Base-by-base conservation (phyloP, 2,888 invertebrate genomes). In the Tenodera sinensis region DNA sequence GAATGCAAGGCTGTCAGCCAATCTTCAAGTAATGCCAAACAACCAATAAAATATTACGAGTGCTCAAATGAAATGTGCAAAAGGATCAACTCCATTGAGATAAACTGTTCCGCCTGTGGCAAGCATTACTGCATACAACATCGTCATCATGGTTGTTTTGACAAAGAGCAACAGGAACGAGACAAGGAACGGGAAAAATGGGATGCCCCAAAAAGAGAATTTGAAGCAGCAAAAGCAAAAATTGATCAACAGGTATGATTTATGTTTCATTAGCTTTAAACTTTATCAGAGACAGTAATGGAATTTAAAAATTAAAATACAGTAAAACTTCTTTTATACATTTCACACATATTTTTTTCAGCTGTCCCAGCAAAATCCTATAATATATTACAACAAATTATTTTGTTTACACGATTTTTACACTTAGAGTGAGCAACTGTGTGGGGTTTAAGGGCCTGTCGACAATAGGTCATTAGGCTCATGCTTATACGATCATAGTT, bases 101-200 rank as follows among this genome's bases (percentile, higher is more conserved):
- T 97, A 93, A 92, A 94, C 15, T 97, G 97, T 92, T 92, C 93
- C 6, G 95, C 95, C 91, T 97, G 97, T 92, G 93, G 94, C 27
- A 94, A 95, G 91, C 96, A 97, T 93, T 97, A 94, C 92, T 97
- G 97, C 92, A 93, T 97, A 34, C 93, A 94, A 83, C 97, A 97
- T 92, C 94, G 97, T 89, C 93, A 94, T 91, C 94, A 94, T 91
- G 93, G 93, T 1, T 92, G 92, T 88, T 88, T 90, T 20, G 91
- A 92, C 88, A 90, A 90, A 42, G 91, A 90, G 12, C 91, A 94
- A 89, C 94, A 94, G 54, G 93, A 94, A 92, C 94, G 94, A 88
- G 93, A 93, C 7, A 88, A 88, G 15, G 95, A 95, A 92, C 93
- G 95, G 91, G 95, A 95, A 91, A 94, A 95, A 91, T 94, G 94